phyloP scores from a whole-genome alignment of 2,797 vertebrate species.

The Coendou prehensilis region DNA sequence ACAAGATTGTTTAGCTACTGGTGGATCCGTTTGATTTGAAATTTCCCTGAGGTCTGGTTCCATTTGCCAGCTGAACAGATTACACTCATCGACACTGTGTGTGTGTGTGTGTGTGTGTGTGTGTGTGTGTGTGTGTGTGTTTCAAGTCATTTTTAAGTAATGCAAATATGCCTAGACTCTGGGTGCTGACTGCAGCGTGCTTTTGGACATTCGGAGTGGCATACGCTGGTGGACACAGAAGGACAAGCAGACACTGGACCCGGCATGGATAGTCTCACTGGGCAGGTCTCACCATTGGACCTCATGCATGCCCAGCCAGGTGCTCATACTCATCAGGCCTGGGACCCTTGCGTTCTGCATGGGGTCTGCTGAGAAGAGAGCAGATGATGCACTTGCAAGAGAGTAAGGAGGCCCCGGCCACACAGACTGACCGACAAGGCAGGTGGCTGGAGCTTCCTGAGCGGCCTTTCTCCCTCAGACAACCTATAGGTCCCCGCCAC shows the following conservation, averaged over 20 bases:
- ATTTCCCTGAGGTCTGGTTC: slow-evolving; percentile 62
- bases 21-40: slow-evolving; percentile 60
- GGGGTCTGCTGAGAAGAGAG: not conserved
- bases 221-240: not conserved
- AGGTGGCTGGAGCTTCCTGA: not conserved
- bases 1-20: not conserved
- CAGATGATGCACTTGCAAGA: not conserved
- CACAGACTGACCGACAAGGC: not conserved
- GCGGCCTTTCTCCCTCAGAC: not conserved
- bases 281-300: not conserved
- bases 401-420: not conserved
- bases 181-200: not conserved
- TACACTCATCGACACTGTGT: slow-evolving; percentile 8
- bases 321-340: not conserved
- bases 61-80: slow-evolving; percentile 65
- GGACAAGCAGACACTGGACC: not conserved
- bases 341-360: not conserved
- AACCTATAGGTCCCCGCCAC: not conserved
- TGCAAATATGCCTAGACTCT: slow-evolving; percentile 5
- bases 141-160: slow-evolving; percentile 67
- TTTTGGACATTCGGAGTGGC: not conserved
- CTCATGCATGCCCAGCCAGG: not conserved
- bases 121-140: not conserved
- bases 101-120: not conserved
- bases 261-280: not conserved